These are phyloP conservation scores for Dysidea cf. avara DNA, from an alignment of 37 sponge, comb jelly and placozoan species.

Conservation along the genomic window DNA sequence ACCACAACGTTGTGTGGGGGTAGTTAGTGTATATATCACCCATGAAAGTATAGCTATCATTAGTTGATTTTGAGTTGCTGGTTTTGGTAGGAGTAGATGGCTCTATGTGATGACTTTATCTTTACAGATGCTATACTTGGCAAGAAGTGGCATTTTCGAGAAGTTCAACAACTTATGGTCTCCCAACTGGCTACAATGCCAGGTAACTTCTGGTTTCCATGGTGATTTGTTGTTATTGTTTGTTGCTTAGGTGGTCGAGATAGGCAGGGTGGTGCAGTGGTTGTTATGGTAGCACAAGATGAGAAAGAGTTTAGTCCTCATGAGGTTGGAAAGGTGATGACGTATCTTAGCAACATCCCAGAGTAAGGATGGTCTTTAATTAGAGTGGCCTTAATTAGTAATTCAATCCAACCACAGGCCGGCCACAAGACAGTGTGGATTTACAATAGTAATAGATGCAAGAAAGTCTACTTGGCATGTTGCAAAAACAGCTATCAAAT, in stretches of 20 bases:
- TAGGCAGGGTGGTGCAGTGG: slow-evolving; percentile 47
- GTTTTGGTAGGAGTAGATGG: too few relatives aligned
- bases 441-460: slow-evolving; percentile 53
- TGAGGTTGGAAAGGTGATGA: slow-evolving; percentile 41
- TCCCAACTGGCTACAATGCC: too few relatives aligned
- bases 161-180: too few relatives aligned
- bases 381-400: background rate
- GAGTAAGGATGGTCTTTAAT: slow-evolving; percentile 35
- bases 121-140: too few relatives aligned
- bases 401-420: background rate
- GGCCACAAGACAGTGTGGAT: slow-evolving; percentile 9
- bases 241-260: slow-evolving; percentile 77
- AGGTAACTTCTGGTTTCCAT: too few relatives aligned
- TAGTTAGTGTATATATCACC: too few relatives aligned
- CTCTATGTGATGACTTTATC: too few relatives aligned
- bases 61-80: too few relatives aligned
- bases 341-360: slow-evolving; percentile 61
- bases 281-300: slow-evolving; percentile 18
- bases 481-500: slow-evolving; percentile 39
- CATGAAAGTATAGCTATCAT: too few relatives aligned
- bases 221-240: too few relatives aligned
- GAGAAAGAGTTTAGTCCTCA: slow-evolving; percentile 33
- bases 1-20: too few relatives aligned
- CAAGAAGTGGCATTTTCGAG: too few relatives aligned
- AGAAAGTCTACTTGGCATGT: slow-evolving; percentile 22